Evolutionary conservation across 2,113 vertebrate genomes (phyloP).

Genomic region (Eublepharis macularius): DNA sequence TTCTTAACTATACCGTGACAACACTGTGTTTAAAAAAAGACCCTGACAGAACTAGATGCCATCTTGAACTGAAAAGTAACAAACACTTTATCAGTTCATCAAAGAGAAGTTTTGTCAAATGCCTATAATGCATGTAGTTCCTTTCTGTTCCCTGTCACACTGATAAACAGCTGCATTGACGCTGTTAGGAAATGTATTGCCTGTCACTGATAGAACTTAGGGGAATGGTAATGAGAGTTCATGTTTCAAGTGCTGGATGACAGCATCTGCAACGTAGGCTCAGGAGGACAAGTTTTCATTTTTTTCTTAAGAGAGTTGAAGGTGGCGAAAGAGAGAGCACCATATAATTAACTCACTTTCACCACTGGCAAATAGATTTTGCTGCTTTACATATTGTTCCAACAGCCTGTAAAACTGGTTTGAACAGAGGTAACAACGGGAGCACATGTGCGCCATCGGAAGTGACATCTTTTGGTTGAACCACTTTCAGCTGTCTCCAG

Average conservation of each 20-base stretch:
- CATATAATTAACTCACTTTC: background rate
- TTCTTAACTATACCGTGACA: background rate
- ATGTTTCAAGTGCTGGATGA: background rate
- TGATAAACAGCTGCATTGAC: background rate
- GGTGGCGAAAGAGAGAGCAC: background rate
- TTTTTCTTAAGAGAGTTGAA: background rate
- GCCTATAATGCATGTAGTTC: background rate
- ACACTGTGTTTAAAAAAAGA: background rate
- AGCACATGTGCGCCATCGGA: no score
- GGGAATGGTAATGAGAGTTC: constrained; percentile 15
- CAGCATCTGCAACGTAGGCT: background rate
- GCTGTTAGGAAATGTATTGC: constrained; percentile 5
- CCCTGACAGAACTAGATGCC: background rate
- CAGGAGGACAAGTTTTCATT: background rate
- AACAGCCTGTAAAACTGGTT: background rate
- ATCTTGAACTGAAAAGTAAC: background rate
- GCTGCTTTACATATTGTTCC: background rate
- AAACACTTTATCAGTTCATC: background rate
- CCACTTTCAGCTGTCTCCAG: no score
- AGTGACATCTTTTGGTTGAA: no score
- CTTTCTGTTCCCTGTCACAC: constrained; percentile 15
- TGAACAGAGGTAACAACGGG: background rate
- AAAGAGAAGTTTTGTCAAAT: background rate
- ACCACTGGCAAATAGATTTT: background rate
- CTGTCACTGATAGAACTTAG: background rate